These are phyloP conservation scores for Lutjanus argentimaculatus DNA, from an alignment of 2,797 vertebrate species.

Conservation along the genomic window DNA sequence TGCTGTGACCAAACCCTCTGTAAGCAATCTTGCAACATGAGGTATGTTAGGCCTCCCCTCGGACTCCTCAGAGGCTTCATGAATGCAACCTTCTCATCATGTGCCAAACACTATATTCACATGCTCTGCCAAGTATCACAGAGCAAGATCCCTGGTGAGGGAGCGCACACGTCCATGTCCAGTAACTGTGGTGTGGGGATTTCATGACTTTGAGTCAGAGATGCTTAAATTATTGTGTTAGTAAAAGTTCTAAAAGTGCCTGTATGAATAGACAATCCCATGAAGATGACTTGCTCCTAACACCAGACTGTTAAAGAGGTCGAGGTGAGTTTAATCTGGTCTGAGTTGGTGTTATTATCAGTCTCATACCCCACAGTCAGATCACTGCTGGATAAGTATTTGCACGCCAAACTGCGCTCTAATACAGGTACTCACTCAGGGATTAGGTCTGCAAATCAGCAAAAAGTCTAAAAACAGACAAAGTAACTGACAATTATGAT, in stretches of 20 bases:
- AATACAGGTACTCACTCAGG: not conserved
- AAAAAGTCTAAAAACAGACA: conserved; percentile 8
- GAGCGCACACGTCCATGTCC: conserved; percentile 34
- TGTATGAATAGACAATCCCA: not conserved
- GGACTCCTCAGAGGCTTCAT: conserved; percentile 55
- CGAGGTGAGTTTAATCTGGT: conserved; percentile 52
- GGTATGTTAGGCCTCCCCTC: conserved; percentile 55
- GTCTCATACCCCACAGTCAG: conserved; percentile 53
- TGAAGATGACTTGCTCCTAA: conserved; percentile 9
- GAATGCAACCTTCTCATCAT: conserved; percentile 75
- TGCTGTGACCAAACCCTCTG: conserved; percentile 36
- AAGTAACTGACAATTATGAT: not conserved
- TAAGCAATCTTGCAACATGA: conserved; percentile 47
- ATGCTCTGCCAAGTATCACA: conserved; percentile 76
- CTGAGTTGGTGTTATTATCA: conserved; percentile 34
- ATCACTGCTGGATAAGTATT: conserved; percentile 29
- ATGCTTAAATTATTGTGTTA: conserved; percentile 39
- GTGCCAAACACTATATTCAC: conserved; percentile 68
- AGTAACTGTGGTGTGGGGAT: conserved; percentile 33
- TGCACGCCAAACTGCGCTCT: conserved; percentile 18
- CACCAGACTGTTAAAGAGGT: conserved; percentile 8
- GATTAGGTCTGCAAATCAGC: conserved; percentile 16
- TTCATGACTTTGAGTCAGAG: conserved; percentile 34
- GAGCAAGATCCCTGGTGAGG: conserved; percentile 52
- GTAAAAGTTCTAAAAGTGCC: not conserved